Evolutionary conservation across 2,113 vertebrate genomes (phyloP), one percentile per base, ranked within the genome.

Genomic region (Acanthisitta chloris): DNA sequence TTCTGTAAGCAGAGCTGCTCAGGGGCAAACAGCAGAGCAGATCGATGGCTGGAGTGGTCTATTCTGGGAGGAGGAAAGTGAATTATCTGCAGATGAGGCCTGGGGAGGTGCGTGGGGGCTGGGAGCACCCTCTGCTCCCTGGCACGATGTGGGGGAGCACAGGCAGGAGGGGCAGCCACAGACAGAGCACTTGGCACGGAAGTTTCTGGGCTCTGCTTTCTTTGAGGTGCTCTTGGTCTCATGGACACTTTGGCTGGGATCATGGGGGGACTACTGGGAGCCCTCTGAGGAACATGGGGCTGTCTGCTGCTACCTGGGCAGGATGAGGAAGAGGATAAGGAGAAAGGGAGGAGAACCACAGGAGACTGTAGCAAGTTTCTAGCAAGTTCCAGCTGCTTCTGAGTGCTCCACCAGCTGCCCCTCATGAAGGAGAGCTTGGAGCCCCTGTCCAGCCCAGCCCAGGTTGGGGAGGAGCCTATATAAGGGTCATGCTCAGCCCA

Each of bases 1-100:
- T 80, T 66, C 49, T 70, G 92, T 81, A 73, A 97, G 82, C 66
- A 21, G 94, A 93, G 91, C 90, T 2, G 9, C 77, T 26, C 61
- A 21, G 92, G 48, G 76, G 38, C 86, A 73, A 86, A 65, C 49
- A 72, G 29, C 95, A 72, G 96, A 82, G 79, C 88, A 28, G 96
- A 96, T 96, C 94, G 34, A 94, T 93, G 65, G 46, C 38, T 12
- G 4, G 66, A 4, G 4, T 40, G 59, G 78, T 25, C 79, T 90
- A 1, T 34, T 77, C 58, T 31, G 88, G 64, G 59, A 80, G 86
- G 14, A 91, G 52, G 65, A 66, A 58, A 71, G 71, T 40, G 5
- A 36, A 49, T 72, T 73, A 66, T 55, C 36, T 52, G 40, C 34
- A 42, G 73, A 90, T 0, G 2, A 69, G 33, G 71, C 48, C 49